Base-by-base conservation (phyloP, 2,797 vertebrate species). In the Enteromius viviparus region DNA sequence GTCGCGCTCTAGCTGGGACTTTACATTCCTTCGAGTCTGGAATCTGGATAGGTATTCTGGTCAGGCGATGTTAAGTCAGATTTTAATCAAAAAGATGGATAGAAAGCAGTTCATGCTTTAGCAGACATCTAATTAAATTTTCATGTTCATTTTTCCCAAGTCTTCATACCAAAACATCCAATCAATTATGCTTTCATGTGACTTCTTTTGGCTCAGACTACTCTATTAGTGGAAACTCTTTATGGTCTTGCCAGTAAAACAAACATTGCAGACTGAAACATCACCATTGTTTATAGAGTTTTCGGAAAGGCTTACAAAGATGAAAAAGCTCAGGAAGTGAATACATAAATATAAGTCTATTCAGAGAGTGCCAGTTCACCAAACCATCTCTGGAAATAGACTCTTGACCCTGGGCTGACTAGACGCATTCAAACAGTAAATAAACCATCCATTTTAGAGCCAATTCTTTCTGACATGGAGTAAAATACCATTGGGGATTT, bases 361-460 rank as follows among this genome's bases (percentile, higher is more conserved):
- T 71, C 23, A 45, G 66, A 32, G 34, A 55, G 51, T 1, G 17
- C n/a, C 65, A 60, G 15, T 40, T 79, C 65, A 55, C 47, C 47
- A 55, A 68, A 55, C 34, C 32, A 80, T 51, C 49, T 58, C 79
- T 72, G 68, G 26, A 81, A 81, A 81, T 74, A 81, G 42, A 74
- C 15, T 15, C 26, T 55, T 29, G 14, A 74, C 69, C 42, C 69
- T 55, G 45, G 3, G 17, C 32, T 53, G 45, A 40, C 42, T 23
- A 64, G 42, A 74, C 40, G 4, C 21, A 29, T 75, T 51, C n/a
- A 66, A 75, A 82, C 45, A 53, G 65, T 55, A 82, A 66, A 76
- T 75, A 76, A 66, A 10, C 37, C 42, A 49, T 74, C 10, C 15
- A 37, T 37, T 75, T 82, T 26, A 74, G 32, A 74, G n/a, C 45